A percentile compares a stretch with the other conserved stretches of the same genome.
These are phyloP conservation scores for Leptinotarsa defecta DNA, from an alignment of 1,140 invertebrate species.

Conservation along the genomic window DNA sequence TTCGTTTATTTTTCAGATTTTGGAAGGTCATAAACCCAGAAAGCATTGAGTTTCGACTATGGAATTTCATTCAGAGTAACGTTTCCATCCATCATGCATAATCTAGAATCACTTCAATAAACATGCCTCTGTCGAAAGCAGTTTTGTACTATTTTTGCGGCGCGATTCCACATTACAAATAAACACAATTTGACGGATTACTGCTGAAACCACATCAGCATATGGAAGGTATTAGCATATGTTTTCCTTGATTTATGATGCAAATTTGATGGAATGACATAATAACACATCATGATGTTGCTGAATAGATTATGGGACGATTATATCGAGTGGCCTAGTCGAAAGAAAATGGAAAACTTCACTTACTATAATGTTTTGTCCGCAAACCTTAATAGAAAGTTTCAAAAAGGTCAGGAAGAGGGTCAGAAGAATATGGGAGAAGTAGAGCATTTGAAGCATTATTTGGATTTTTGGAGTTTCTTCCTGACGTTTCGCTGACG, in stretches of 20 bases:
- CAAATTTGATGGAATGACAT: not conserved
- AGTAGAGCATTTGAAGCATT: too few species aligned
- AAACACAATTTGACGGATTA: conserved; percentile 2
- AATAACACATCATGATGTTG: not conserved
- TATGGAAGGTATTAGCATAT: not conserved
- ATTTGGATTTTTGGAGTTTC: too few species aligned
- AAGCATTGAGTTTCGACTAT: too few species aligned
- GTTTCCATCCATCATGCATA: not conserved
- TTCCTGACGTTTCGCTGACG: too few species aligned
- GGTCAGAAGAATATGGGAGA: too few species aligned
- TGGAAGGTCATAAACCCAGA: too few species aligned
- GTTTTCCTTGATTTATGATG: conserved; percentile 3
- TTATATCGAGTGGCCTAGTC: not conserved
- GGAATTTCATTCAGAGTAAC: too few species aligned
- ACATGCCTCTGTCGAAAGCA: not conserved
- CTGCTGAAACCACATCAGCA: not conserved
- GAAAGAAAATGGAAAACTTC: too few species aligned
- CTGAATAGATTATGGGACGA: not conserved
- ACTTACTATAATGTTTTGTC: too few species aligned
- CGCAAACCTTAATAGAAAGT: too few species aligned
- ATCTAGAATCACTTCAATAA: not conserved
- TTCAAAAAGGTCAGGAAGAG: too few species aligned
- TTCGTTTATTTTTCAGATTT: too few species aligned
- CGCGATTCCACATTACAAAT: not conserved
- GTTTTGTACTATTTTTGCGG: not conserved